Evolutionary conservation across 2,888 invertebrate genomes (phyloP), one percentile per base, ranked within the genome.

Genomic region (Petrolisthes cinctipes): DNA sequence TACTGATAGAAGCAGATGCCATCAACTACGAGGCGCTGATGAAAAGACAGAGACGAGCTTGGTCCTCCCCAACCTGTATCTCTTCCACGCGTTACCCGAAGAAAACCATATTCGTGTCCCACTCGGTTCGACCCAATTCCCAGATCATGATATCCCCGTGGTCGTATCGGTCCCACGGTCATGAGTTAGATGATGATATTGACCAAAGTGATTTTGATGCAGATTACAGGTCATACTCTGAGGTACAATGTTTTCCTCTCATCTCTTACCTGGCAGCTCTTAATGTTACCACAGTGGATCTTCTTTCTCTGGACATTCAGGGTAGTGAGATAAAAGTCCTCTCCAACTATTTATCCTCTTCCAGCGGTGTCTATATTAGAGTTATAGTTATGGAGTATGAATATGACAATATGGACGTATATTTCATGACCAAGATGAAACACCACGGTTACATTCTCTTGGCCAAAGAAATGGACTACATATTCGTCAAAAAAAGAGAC

Each of bases 241-340:
- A n/a, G 14, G 66, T 82, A 17, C 82, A 68, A 14, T 88, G 88
- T 57, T 85, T 85, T 37, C 88, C 88, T 0, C 85, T 88, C 11
- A 54, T 71, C 14, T 78, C 85, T 5, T 88, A 79, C 57, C 68
- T 88, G 5, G 68, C 66, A 11, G 88, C 88, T 7, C 71, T 88
- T 2, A 88, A 82, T n/a, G 78, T 82, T 23, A 82, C 78, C 17
- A 51, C 53, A 6, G 79, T 88, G 17, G 88, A 88, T 57, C 68
- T 88, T 11, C 82, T 88, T 20, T 73, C 78, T 37, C 71, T 88
- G n/a, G 88, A 88, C 73, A 85, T 82, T 4, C 85, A 88, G 37
- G 88, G 88, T n/a, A 82, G 78, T 14, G 88, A 88, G 57, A 61
- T 54, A 1, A 53, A 66, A 6, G 79, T 83, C 23, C 20, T 88